Evolutionary conservation across 2,888 invertebrate genomes (phyloP).

Genomic region (Mystacides longicornis): DNA sequence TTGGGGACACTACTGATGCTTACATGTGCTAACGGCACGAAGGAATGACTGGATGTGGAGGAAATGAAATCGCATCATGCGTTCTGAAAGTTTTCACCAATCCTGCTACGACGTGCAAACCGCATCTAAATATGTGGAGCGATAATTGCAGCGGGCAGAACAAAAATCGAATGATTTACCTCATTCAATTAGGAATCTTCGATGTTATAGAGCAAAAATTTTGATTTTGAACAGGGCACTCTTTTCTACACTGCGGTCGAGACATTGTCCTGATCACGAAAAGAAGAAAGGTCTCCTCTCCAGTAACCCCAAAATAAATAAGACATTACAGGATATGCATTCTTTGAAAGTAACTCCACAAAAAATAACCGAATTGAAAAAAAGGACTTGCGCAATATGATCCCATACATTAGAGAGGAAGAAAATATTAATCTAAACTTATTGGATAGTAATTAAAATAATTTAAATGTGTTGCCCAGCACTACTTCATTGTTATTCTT

Average conservation of each 20-base stretch:
- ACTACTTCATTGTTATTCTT: too few relatives aligned
- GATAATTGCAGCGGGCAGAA: conserved; percentile 26
- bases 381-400: too few relatives aligned
- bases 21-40: not conserved
- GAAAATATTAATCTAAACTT: too few relatives aligned
- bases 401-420: too few relatives aligned
- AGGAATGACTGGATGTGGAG: conserved; percentile 25
- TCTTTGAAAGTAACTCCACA: too few relatives aligned
- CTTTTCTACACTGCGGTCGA: conserved; percentile 23
- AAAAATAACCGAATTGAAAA: too few relatives aligned
- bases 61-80: conserved; percentile 24
- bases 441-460: too few relatives aligned
- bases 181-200: conserved; percentile 11
- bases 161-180: conserved; percentile 28
- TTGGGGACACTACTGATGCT: conserved; percentile 11
- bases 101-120: not conserved
- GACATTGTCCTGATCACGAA: conserved; percentile 26
- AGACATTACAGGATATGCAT: too few relatives aligned
- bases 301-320: too few relatives aligned
- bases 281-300: too few relatives aligned
- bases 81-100: too few relatives aligned
- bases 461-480: too few relatives aligned
- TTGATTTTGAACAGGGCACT: conserved; percentile 25
- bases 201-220: conserved; percentile 24
- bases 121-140: conserved; percentile 25